Conservation (phyloP, 2,113 vertebrate species). For the Pomatorhinus ruficollis region DNA sequence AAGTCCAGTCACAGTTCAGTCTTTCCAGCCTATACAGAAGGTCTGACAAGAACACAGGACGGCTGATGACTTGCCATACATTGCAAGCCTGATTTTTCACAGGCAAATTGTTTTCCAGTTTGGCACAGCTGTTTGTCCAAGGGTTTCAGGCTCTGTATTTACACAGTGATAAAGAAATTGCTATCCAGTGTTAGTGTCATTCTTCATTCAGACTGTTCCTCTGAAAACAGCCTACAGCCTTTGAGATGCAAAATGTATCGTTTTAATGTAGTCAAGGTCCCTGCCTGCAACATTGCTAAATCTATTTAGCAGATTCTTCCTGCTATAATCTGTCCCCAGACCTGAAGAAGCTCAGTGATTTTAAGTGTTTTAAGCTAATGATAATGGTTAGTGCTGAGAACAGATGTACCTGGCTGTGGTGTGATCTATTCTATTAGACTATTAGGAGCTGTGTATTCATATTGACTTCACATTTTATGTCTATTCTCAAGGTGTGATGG, state of each 20-base stretch:
- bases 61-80: slow-evolving; percentile 14
- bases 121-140: slow-evolving; percentile 38
- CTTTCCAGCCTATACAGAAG: slow-evolving; percentile 16
- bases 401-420: slow-evolving; percentile 83
- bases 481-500: slow-evolving; percentile 77
- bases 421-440: slow-evolving; percentile 77
- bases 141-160: slow-evolving; percentile 57
- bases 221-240: slow-evolving; percentile 77
- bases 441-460: slow-evolving; percentile 77
- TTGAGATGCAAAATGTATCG: slow-evolving; percentile 74
- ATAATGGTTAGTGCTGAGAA: slow-evolving; percentile 82
- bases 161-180: slow-evolving; percentile 66
- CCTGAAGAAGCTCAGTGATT: slow-evolving; percentile 76
- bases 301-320: slow-evolving; percentile 81
- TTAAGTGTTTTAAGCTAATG: slow-evolving; percentile 83
- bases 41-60: neutral
- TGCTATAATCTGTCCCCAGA: slow-evolving; percentile 82
- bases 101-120: slow-evolving; percentile 47
- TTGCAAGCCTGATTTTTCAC: slow-evolving; percentile 40
- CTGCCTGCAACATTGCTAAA: slow-evolving; percentile 73
- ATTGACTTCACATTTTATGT: slow-evolving; percentile 77
- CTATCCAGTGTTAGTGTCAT: slow-evolving; percentile 61
- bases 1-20: slow-evolving; percentile 56
- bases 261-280: slow-evolving; percentile 75
- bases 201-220: slow-evolving; percentile 74